Conservation (phyloP, 2,113 vertebrate species). For the Elaphurus davidianus region DNA sequence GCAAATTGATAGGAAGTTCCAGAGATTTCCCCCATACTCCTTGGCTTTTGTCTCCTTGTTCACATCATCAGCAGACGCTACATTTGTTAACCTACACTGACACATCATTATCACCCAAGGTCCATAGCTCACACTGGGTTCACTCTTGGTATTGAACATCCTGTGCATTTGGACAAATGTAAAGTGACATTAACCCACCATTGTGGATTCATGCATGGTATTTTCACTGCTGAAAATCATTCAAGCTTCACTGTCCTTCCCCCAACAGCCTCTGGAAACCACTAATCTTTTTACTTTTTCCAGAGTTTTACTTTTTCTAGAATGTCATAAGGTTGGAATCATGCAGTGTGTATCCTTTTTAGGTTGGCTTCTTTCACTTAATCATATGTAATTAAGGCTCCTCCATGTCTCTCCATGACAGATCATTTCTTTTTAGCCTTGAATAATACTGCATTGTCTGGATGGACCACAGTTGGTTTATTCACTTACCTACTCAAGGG, state of each 20-base stretch:
- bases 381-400: not conserved
- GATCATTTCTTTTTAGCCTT: not conserved
- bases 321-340: too few species aligned
- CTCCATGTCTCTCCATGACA: not conserved
- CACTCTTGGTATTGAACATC: not conserved
- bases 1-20: not conserved
- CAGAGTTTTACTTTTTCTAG: not conserved
- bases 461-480: not conserved
- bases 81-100: not conserved
- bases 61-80: not conserved
- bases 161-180: not conserved
- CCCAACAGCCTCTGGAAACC: not conserved
- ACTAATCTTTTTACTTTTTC: not conserved
- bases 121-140: not conserved
- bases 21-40: not conserved
- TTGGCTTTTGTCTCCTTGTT: not conserved
- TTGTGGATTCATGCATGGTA: not conserved
- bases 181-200: not conserved
- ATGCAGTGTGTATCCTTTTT: not conserved
- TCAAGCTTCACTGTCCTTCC: not conserved
- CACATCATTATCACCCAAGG: rapidly evolving
- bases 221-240: not conserved
- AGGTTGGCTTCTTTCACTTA: not conserved
- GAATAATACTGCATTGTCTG: not conserved
- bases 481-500: not conserved